Percentiles rank a stretch among this genome's conserved stretches.
Conservation (phyloP, 2,888 invertebrate species). For the Taenaris catops region DNA sequence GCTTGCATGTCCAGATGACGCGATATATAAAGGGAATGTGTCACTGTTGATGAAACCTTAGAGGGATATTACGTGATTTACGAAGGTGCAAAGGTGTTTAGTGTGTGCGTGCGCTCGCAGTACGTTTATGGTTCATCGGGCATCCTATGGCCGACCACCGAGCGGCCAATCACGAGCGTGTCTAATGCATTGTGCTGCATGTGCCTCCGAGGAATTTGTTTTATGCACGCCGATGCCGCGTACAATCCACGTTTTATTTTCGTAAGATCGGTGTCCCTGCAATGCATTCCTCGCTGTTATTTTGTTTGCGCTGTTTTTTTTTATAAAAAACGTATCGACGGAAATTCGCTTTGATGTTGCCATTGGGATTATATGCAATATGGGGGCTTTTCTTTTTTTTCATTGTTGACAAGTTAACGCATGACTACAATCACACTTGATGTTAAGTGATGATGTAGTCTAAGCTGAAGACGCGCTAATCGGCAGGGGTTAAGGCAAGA, state of each 20-base stretch:
- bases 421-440: too few relatives aligned
- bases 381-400: constrained; percentile 11
- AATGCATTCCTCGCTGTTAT: constrained; percentile 51
- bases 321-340: constrained; percentile 32
- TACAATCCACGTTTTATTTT: constrained; percentile 69
- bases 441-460: too few relatives aligned
- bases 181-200: constrained; percentile 70
- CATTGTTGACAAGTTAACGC: constrained; percentile 16
- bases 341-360: constrained; percentile 48
- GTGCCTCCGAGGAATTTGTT: constrained; percentile 70
- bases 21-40: too few relatives aligned
- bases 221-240: constrained; percentile 58
- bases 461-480: too few relatives aligned
- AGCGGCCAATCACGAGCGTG: constrained; percentile 65
- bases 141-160: constrained; percentile 34
- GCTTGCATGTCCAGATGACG: too few relatives aligned
- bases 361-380: too few relatives aligned
- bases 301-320: constrained; percentile 52
- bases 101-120: constrained; percentile 29
- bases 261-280: constrained; percentile 55
- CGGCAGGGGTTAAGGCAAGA: too few relatives aligned
- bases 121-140: constrained; percentile 51
- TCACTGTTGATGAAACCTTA: too few relatives aligned
- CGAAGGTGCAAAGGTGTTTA: too few relatives aligned
- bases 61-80: too few relatives aligned